Evolutionary conservation across 2,797 vertebrate genomes (phyloP), one percentile per base, ranked within the genome.

Genomic region (Pitangus sulphuratus): DNA sequence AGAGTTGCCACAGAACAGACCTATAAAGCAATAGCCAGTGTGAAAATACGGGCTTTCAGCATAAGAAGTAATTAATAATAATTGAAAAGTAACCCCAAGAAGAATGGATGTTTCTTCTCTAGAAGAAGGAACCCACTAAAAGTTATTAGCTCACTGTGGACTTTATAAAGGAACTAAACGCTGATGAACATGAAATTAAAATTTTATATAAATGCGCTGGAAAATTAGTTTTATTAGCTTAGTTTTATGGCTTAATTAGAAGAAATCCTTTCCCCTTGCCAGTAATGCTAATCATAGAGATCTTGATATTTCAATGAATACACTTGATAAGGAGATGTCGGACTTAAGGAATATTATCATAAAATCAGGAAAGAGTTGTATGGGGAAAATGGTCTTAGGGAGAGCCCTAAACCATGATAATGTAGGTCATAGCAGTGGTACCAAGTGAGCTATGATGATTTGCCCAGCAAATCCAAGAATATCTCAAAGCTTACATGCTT

Each of bases 181-280:
- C 19, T 14, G 58, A 58, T 31, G 75, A 83, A 70, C 4, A 22
- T 30, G 18, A 86, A 93, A 79, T 58, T 51, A 81, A 74, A 62
- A 44, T 68, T 61, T 77, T 70, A 66, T 39, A 9, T 30, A 84
- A 92, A 47, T 18, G 45, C 84, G 33, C 33, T 30, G 44, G 74
- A 51, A 93, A 89, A 91, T 89, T 79, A 71, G 35, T 83, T 95
- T 92, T 83, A 54, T 75, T 56, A 69, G 26, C 56, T 91, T 70
- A 64, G 37, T 60, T 92, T 87, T 80, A 62, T 68, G 26, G 18
- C 30, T 84, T 80, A 93, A 81, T 82, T 83, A 83, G 39, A 50
- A 79, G 26, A 87, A 78, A 89, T 60, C 37, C 10, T 83, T 93
- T 94, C 39, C 54, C 37, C 25, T 89, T 92, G 83, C 64, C 77